Conservation (phyloP, 1,140 invertebrate species). For the Pentalonia nigronervosa region DNA sequence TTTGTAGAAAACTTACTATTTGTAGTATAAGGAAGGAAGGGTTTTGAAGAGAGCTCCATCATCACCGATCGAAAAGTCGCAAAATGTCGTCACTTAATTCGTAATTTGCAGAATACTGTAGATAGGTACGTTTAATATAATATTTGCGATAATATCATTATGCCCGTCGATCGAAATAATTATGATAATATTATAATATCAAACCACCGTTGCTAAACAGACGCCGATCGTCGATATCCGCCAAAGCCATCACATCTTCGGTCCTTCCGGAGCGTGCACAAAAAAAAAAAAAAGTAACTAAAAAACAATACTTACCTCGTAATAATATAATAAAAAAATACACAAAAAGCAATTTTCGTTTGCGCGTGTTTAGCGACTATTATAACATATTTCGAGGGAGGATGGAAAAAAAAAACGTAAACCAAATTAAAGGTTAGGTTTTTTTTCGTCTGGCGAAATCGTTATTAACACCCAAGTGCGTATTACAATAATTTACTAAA, state of each 20-base stretch:
- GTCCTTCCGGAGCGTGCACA: not conserved
- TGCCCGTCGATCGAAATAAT: too few species aligned
- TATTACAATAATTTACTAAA: not conserved
- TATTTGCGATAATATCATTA: too few species aligned
- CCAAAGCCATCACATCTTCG: not conserved
- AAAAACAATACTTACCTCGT: not conserved
- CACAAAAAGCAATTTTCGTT: not conserved
- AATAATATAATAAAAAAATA: not conserved
- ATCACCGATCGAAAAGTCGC: too few species aligned
- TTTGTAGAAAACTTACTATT: too few species aligned
- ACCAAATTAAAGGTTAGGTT: slow-evolving; percentile 49
- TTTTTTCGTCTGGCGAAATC: slow-evolving; percentile 37
- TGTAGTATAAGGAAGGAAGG: too few species aligned
- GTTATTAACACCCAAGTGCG: slow-evolving; percentile 43
- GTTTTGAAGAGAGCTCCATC: too few species aligned
- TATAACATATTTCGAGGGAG: not conserved
- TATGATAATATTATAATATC: too few species aligned
- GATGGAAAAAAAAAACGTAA: not conserved
- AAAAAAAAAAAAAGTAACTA: not conserved
- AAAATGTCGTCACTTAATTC: too few species aligned
- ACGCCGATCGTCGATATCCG: not conserved
- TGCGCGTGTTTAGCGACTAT: slow-evolving; percentile 50
- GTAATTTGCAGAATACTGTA: too few species aligned
- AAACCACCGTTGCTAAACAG: too few species aligned
- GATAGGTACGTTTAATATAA: too few species aligned